phyloP scores from a whole-genome alignment of 2,888 invertebrate species.

The Parapristionchus giblindavisi region DNA sequence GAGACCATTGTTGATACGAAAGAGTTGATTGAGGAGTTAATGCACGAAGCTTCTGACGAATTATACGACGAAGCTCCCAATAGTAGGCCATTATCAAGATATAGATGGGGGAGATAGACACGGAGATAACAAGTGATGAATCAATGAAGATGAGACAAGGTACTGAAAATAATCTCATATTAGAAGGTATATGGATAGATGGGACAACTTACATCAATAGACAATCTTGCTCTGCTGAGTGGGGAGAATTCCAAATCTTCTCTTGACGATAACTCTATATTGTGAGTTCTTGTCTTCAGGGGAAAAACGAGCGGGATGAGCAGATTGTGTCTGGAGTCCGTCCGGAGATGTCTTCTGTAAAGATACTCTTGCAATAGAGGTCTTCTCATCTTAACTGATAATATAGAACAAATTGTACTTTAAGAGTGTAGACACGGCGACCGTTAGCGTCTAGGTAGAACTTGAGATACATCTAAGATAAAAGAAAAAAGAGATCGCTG shows the following conservation, averaged over 20 bases:
- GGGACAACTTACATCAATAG: slow-evolving; percentile 50
- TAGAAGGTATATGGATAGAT: not conserved
- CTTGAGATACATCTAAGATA: slow-evolving; percentile 79
- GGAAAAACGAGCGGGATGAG: slow-evolving; percentile 93
- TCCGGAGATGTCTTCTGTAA: slow-evolving; percentile 81
- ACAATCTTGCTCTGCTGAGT: slow-evolving; percentile 80
- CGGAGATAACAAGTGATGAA: not conserved
- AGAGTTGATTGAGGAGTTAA: slow-evolving; percentile 52
- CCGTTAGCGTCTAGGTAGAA: slow-evolving; percentile 82
- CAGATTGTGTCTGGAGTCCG: slow-evolving; percentile 85
- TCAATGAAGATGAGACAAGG: slow-evolving; percentile 4
- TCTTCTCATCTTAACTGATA: not conserved
- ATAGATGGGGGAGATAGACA: too few relatives aligned
- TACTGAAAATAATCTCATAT: not conserved
- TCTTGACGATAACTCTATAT: slow-evolving; percentile 87
- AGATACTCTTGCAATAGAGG: not conserved
- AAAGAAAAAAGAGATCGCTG: not conserved
- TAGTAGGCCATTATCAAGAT: slow-evolving; percentile 45
- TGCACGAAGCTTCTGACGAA: slow-evolving; percentile 56
- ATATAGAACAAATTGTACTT: slow-evolving; percentile 75
- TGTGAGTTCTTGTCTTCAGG: slow-evolving; percentile 93
- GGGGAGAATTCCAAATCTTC: slow-evolving; percentile 85
- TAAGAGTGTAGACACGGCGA: slow-evolving; percentile 84
- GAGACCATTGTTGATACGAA: slow-evolving; percentile 60
- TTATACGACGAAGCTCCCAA: slow-evolving; percentile 59